Base-by-base conservation (phyloP, 2,888 invertebrate species). In the Cerastis leucographa region DNA sequence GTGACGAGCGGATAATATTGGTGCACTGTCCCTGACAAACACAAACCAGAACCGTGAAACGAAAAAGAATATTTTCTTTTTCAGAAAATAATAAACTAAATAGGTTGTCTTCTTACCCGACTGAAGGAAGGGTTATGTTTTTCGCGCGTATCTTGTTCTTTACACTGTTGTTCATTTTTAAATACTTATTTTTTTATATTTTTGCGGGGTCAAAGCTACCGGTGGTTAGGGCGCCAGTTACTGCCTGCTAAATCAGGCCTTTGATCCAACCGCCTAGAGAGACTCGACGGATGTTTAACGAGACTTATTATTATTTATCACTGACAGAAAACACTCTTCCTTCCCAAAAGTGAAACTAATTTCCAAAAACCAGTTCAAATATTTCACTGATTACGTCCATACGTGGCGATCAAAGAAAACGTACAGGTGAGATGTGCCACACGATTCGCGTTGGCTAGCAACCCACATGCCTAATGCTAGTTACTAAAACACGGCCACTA, bases 401-500 rank as follows among this genome's bases (percentile, higher is more conserved):
- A 14, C 4, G 61, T 35, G 29, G 19, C 44, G 22, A 44, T 49
- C 17, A 12, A 62, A 46, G 4, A 42, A 42, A 56, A 40, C n/a
- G 9, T 11, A 35, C 19, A 29, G 22, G 12, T 61, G 6, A 12
- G 2, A 17, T 17, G 9, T 49, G 8, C 29, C 35, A 14, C 54
- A 29, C 40, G 29, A 46, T 2, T 69, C 35, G 29, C 8, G n/a
- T 59, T 12, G 54, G n/a, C 35, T 74, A 78, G 77, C 67, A 77
- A 84, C 74, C 7, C 59, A 42, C 17, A 49, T 84, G 64, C 46
- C 22, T 69, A 59, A 35, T 56, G 61, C 51, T 51, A 19, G 69
- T 81, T 76, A 85, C 77, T 79, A 74, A 89, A 93, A 92, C 87
- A 86, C 92, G 92, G 93, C 90, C 91, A 94, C 87, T 95, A 89